A percentile compares a stretch with the other conserved stretches of the same genome.
phyloP scores from a whole-genome alignment of 2,888 invertebrate genomes.

The Cancer borealis region DNA sequence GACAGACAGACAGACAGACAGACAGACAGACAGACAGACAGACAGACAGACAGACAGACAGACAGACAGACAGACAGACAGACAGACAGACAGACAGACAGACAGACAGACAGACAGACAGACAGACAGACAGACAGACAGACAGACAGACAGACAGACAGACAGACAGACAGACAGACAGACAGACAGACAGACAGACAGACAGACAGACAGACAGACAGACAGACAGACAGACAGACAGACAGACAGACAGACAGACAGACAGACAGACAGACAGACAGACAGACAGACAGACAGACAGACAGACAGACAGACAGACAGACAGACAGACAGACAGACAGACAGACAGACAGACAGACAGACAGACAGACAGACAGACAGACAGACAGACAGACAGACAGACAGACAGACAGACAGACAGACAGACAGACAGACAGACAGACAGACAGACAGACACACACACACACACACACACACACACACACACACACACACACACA shows the following conservation, averaged over 20 bases:
- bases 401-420: conserved; percentile 35
- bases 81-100: conserved; percentile 35
- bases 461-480: conserved; percentile 21
- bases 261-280: conserved; percentile 28
- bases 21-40: too few relatives aligned
- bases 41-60: conserved; percentile 34
- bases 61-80: conserved; percentile 33
- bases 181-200: conserved; percentile 28
- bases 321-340: conserved; percentile 35
- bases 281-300: conserved; percentile 34
- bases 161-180: conserved; percentile 35
- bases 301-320: conserved; percentile 33
- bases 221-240: conserved; percentile 33
- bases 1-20: too few relatives aligned
- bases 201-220: conserved; percentile 34
- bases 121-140: conserved; percentile 34
- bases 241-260: conserved; percentile 35
- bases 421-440: conserved; percentile 28
- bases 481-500: conserved; percentile 17
- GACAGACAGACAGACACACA: conserved; percentile 34
- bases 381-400: conserved; percentile 33
- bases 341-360: conserved; percentile 28
- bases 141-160: conserved; percentile 33
- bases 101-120: conserved; percentile 28
- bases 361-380: conserved; percentile 34